Conservation (phyloP, 2,113 vertebrate genomes). For the Oryzias celebensis region DNA sequence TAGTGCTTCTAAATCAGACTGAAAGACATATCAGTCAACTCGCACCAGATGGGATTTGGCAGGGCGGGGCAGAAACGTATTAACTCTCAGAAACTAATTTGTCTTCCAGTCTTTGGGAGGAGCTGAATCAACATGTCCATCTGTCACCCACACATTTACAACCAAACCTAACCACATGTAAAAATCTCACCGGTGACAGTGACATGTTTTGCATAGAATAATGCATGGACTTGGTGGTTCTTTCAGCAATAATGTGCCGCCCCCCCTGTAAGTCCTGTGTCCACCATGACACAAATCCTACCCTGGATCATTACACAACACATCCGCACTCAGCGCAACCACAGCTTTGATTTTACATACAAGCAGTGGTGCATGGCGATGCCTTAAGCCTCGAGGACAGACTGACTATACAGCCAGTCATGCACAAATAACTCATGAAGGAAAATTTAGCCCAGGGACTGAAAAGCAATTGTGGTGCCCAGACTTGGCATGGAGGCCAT, state of each 20-base stretch:
- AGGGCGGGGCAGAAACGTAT: constrained; percentile 19
- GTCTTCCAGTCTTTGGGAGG: constrained; percentile 26
- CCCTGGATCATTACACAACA: constrained; percentile 57
- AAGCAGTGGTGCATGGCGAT: constrained; percentile 59
- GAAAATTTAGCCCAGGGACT: constrained; percentile 69
- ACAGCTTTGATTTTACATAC: constrained; percentile 66
- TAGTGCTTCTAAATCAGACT: constrained; percentile 42
- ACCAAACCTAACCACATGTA: neutral
- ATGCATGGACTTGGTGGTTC: constrained; percentile 35
- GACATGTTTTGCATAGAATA: constrained; percentile 43
- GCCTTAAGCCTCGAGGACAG: constrained; percentile 52
- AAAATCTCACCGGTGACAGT: constrained; percentile 9
- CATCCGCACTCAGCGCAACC: constrained; percentile 54
- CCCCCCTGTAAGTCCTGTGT: constrained; percentile 38
- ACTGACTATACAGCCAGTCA: constrained; percentile 19
- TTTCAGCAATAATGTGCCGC: constrained; percentile 39
- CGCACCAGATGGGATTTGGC: constrained; percentile 1
- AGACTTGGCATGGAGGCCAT: constrained; percentile 55
- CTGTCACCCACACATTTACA: constrained; percentile 21
- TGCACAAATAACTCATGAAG: constrained; percentile 57
- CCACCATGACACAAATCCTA: constrained; percentile 55
- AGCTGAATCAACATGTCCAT: constrained; percentile 35
- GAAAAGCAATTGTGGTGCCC: constrained; percentile 68
- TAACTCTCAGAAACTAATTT: constrained; percentile 31
- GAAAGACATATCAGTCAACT: constrained; percentile 36